A percentile compares a stretch with the other conserved stretches of the same genome.
These are phyloP conservation scores for Scrobipalpa costella DNA, from an alignment of 2,888 invertebrate species.

Conservation along the genomic window DNA sequence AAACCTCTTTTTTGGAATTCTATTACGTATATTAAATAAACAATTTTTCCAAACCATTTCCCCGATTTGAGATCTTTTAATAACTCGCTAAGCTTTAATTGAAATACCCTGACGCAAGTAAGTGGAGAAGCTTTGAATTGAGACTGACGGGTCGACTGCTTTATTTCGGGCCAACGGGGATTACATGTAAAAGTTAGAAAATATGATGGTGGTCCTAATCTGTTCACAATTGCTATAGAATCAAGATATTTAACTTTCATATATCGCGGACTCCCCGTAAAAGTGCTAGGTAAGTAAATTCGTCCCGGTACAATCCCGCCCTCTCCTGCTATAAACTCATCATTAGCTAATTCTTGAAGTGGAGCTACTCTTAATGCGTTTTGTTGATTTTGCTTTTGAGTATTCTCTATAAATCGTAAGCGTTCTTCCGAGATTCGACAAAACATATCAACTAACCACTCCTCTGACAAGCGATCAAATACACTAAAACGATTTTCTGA, in stretches of 20 bases:
- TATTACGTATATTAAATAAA: no score
- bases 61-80: no score
- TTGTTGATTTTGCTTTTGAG: not conserved
- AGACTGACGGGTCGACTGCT: not conserved
- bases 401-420: not conserved
- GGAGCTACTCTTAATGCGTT: not conserved
- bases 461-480: not conserved
- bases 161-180: not conserved
- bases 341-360: not conserved
- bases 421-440: not conserved
- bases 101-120: no score
- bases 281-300: not conserved
- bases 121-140: no score
- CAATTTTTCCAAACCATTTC: no score
- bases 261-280: not conserved
- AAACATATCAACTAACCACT: not conserved
- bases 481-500: not conserved
- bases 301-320: not conserved
- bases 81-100: no score
- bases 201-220: not conserved
- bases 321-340: not conserved
- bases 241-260: not conserved
- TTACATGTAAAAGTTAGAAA: not conserved
- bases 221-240: not conserved
- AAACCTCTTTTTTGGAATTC: no score